Evolutionary conservation across 1,140 invertebrate species (phyloP), one percentile per base, ranked within the genome.

Genomic region (Halyomorpha halys): DNA sequence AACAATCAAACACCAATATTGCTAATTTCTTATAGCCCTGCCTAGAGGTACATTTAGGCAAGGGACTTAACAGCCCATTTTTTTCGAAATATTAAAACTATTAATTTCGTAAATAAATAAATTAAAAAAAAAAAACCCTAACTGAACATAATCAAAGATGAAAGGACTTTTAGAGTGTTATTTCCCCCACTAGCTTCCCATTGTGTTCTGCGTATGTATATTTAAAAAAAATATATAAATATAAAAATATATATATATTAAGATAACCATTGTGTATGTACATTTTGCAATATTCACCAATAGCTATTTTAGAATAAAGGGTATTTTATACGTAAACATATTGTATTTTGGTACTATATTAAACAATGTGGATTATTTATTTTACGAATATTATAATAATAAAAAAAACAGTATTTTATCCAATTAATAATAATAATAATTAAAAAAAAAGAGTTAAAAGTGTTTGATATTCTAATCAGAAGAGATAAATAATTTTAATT

Each of bases 291-390:
- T 68, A 68, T 68, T 65, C 64, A 65, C 64, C 63, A 63, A 66
- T 66, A 67, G 64, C 64, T 69, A 69, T 67, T 69, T 67, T 69
- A 69, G 66, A 62, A 65, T 67, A 67, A 69, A 67, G 66, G 68
- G 68, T 69, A 69, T 69, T 69, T 69, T 67, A 67, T 67, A 67
- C 66, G 66, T 67, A 69, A 39, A 67, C 61, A 67, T 65, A 68
- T 63, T 69, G 68, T 69, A 69, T 69, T 69, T 69, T 69, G 68
- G 68, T 69, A 69, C 68, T 69, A 62, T 62, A 67, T 65, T 65
- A 67, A 65, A 67, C 61, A 65, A 67, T 62, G 34, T 67, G 63
- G 39, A 64, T 62, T 67, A 65, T 65, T 64, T 65, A 67, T 64
- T 67, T 65, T 62, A 61, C 62, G 62, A 68, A 68, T 65, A 66